Percentiles rank a stretch among this genome's conserved stretches.
phyloP scores from a whole-genome alignment of 2,888 invertebrate genomes.

The Ptilodon capucinus region DNA sequence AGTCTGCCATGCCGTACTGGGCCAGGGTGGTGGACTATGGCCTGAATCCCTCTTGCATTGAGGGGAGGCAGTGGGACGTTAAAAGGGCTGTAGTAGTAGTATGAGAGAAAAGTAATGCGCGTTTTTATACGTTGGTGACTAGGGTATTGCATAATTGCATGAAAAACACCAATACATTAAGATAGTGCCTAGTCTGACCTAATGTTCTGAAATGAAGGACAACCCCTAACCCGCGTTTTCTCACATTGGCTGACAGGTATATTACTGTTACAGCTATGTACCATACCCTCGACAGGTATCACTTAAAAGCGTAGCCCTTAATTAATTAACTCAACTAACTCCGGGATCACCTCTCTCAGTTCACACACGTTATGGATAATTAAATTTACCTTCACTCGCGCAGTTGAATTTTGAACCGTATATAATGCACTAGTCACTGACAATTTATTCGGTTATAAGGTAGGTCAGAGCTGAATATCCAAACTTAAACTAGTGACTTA shows the following conservation, averaged over 20 bases:
- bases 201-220: background rate
- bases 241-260: background rate
- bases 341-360: conserved; percentile 21
- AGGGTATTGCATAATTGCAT: no score
- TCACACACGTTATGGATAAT: conserved; percentile 37
- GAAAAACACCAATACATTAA: background rate
- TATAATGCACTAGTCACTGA: background rate
- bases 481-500: background rate
- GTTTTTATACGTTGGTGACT: no score
- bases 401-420: background rate
- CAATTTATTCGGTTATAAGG: no score
- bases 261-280: background rate
- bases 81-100: no score
- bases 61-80: no score
- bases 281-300: background rate
- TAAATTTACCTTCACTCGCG: conserved; percentile 12
- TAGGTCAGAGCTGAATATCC: no score
- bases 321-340: conserved; percentile 4
- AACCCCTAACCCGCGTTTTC: background rate
- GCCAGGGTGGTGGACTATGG: no score
- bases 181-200: background rate
- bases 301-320: conserved; percentile 3
- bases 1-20: no score
- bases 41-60: no score
- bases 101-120: no score